These are phyloP conservation scores for Tuberolachnus salignus DNA, from an alignment of 2,888 invertebrate species.

Conservation along the genomic window DNA sequence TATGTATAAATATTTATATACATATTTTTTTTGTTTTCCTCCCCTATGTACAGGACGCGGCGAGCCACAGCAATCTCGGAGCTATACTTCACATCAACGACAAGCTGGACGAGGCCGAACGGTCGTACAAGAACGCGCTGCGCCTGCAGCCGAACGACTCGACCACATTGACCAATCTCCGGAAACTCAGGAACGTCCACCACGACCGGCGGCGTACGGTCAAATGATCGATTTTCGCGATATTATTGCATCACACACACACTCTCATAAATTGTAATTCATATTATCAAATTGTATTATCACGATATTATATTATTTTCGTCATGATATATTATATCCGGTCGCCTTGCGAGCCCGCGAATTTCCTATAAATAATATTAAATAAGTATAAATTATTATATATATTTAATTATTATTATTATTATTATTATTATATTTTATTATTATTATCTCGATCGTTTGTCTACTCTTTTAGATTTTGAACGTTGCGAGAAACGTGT, in stretches of 20 bases:
- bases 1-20: no score
- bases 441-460: not conserved
- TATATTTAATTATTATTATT: not conserved
- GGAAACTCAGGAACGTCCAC: constrained; percentile 66
- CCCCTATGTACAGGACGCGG: constrained; percentile 71
- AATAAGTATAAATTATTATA: no score
- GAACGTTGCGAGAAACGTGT: no score
- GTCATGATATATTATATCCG: not conserved
- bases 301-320: not conserved
- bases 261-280: not conserved
- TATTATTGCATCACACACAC: not conserved
- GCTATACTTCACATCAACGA: constrained; percentile 93
- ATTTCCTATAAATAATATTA: not conserved
- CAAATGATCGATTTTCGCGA: constrained; percentile 14
- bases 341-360: not conserved
- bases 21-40: not conserved
- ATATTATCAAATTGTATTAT: not conserved
- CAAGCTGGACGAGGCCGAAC: constrained; percentile 84
- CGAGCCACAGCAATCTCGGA: constrained; percentile 91
- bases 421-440: not conserved
- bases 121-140: constrained; percentile 83
- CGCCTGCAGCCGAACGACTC: constrained; percentile 85
- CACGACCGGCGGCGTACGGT: constrained; percentile 25
- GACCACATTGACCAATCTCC: constrained; percentile 86
- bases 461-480: no score